phyloP scores from a whole-genome alignment of 2,888 invertebrate genomes.

The Trichacis sp. region DNA sequence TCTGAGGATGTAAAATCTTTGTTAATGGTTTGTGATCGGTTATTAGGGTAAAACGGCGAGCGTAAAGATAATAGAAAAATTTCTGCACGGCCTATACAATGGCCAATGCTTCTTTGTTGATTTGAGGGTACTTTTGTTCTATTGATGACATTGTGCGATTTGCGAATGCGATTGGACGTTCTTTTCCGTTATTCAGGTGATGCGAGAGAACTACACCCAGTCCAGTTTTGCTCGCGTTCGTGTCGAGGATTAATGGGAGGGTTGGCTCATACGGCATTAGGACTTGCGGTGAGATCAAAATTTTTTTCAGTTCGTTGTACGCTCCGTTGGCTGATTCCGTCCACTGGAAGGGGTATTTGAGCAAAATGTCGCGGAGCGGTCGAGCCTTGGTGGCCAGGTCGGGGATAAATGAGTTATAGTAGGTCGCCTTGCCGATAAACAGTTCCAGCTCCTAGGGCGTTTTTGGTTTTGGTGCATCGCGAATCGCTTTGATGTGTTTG shows the following conservation, averaged over 20 bases:
- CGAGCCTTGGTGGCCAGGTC: conserved; percentile 20
- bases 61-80: conserved; percentile 17
- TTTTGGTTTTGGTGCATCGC: conserved; percentile 1
- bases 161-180: conserved; percentile 26
- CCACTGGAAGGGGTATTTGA: conserved; percentile 7
- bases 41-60: conserved; percentile 11
- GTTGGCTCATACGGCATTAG: conserved; percentile 24
- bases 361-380: conserved; percentile 20
- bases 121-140: conserved; percentile 20
- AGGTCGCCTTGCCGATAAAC: conserved; percentile 20
- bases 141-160: conserved; percentile 12
- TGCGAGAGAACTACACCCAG: conserved; percentile 16
- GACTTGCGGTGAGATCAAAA: conserved; percentile 22
- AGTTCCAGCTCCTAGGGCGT: conserved; percentile 9
- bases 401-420: conserved; percentile 15
- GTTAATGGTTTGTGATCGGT: conserved; percentile 23
- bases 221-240: conserved; percentile 23
- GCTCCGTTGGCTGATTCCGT: conserved; percentile 10
- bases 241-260: conserved; percentile 19
- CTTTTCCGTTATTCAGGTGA: conserved; percentile 4
- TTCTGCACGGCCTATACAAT: conserved; percentile 17
- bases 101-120: conserved; percentile 22
- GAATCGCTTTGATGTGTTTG: conserved; percentile 13
- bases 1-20: conserved; percentile 18
- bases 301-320: conserved; percentile 13